phyloP scores from a whole-genome alignment of 2,113 vertebrate genomes.

The Leiothrix lutea region DNA sequence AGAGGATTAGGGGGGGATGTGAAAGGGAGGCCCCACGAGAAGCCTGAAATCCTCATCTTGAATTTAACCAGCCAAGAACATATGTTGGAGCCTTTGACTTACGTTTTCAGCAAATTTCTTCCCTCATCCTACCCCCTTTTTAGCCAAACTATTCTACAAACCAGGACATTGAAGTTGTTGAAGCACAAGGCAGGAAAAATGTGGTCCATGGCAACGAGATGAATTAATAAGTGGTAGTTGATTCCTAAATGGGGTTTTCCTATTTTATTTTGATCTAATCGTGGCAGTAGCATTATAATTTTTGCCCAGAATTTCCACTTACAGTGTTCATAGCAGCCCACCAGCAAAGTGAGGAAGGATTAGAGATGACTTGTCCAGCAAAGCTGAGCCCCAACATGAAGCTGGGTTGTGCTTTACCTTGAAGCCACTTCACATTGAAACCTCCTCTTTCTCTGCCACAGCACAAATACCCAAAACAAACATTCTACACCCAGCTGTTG shows the following conservation, averaged over 20 bases:
- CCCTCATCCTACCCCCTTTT: neutral
- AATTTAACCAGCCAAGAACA: slow-evolving; percentile 56
- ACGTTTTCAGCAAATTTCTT: slow-evolving; percentile 23
- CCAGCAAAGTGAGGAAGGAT: neutral
- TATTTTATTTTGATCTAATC: neutral
- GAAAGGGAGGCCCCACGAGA: slow-evolving; percentile 77
- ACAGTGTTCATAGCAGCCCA: neutral
- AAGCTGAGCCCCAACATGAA: neutral
- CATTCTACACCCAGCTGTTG: neutral
- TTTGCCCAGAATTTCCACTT: neutral
- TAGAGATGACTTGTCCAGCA: neutral
- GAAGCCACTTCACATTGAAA: neutral
- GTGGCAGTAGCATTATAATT: neutral
- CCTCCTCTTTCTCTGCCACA: neutral
- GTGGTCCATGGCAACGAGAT: neutral
- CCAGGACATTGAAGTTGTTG: neutral
- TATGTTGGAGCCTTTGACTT: slow-evolving; percentile 54
- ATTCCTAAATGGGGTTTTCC: neutral
- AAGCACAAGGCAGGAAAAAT: neutral
- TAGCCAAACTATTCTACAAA: neutral
- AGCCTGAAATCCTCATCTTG: slow-evolving; percentile 65
- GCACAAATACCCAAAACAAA: neutral
- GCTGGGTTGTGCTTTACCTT: neutral
- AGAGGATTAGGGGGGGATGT: slow-evolving; percentile 75
- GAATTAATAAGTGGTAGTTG: neutral